phyloP scores from a whole-genome alignment of 2,797 vertebrate genomes.

The Melanotaenia maccullochi region DNA sequence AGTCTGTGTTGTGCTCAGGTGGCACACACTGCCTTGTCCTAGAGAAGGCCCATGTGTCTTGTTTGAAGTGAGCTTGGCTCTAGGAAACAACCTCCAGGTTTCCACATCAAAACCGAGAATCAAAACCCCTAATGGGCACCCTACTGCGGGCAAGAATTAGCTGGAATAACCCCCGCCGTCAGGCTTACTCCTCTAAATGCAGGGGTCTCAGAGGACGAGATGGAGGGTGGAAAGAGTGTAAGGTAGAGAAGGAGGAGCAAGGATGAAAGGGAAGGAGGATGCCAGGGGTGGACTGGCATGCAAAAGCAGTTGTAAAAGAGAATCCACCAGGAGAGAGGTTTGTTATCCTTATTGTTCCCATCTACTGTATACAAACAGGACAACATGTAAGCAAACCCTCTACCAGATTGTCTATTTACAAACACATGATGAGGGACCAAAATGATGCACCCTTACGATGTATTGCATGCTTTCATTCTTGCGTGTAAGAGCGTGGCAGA shows the following conservation, averaged over 20 bases:
- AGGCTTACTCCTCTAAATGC: constrained; percentile 82
- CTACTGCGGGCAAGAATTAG: constrained; percentile 82
- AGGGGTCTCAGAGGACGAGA: constrained; percentile 64
- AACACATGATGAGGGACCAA: constrained; percentile 8
- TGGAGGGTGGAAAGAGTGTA: constrained; percentile 47
- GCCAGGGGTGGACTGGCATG: constrained; percentile 30
- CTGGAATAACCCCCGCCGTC: constrained; percentile 78
- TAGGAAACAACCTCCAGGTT: constrained; percentile 82
- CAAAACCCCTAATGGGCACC: constrained; percentile 83
- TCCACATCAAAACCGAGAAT: constrained; percentile 82
- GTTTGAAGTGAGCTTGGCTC: constrained; percentile 80
- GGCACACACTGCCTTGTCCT: constrained; percentile 65
- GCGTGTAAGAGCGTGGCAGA: constrained; percentile 66
- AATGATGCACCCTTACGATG: constrained; percentile 23
- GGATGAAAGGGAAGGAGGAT: constrained; percentile 20
- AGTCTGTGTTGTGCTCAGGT: constrained; percentile 64
- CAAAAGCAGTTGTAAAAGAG: constrained; percentile 29
- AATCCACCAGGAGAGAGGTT: constrained; percentile 26
- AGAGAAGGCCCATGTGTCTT: constrained; percentile 63
- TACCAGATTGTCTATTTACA: background rate
- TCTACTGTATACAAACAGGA: constrained; percentile 38
- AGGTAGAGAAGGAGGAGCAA: constrained; percentile 20
- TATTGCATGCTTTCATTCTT: constrained; percentile 64
- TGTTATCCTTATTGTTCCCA: constrained; percentile 10
- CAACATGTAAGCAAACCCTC: constrained; percentile 29